Conservation (phyloP, 2,113 vertebrate species). For the Leucoraja erinaceus region DNA sequence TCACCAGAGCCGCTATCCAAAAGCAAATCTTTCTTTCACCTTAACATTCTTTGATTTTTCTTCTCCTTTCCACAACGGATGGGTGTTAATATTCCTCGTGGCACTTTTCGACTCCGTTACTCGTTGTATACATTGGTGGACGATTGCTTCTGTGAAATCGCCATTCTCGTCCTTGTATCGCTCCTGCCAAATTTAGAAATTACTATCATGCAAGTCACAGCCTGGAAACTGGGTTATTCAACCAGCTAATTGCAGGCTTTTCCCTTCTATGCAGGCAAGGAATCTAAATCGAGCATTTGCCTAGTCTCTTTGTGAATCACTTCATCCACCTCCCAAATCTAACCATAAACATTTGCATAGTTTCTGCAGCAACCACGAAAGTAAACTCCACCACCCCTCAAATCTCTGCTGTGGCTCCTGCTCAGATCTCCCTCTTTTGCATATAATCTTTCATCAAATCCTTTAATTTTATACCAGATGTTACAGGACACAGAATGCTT, state of each 20-base stretch:
- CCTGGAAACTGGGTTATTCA: neutral
- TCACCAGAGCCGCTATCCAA: neutral
- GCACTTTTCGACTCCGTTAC: neutral
- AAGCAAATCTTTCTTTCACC: neutral
- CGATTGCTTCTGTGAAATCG: neutral
- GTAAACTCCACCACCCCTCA: neutral
- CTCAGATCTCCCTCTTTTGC: neutral
- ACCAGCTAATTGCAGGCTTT: neutral
- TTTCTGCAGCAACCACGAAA: neutral
- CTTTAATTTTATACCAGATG: too few relatives aligned
- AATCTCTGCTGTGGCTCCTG: neutral
- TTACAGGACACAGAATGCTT: too few relatives aligned
- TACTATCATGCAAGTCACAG: neutral
- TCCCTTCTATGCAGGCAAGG: neutral
- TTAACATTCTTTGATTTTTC: neutral
- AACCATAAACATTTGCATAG: neutral
- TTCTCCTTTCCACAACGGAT: neutral
- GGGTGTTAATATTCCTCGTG: too few relatives aligned
- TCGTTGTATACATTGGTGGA: neutral
- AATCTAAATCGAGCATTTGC: neutral
- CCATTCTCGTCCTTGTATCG: neutral
- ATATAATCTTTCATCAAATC: too few relatives aligned
- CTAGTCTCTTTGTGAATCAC: neutral
- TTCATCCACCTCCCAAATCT: neutral
- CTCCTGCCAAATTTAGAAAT: slow-evolving; percentile 8